phyloP scores from a whole-genome alignment of 1,140 invertebrate genomes.

The Ceratoteleas bidentatus region DNA sequence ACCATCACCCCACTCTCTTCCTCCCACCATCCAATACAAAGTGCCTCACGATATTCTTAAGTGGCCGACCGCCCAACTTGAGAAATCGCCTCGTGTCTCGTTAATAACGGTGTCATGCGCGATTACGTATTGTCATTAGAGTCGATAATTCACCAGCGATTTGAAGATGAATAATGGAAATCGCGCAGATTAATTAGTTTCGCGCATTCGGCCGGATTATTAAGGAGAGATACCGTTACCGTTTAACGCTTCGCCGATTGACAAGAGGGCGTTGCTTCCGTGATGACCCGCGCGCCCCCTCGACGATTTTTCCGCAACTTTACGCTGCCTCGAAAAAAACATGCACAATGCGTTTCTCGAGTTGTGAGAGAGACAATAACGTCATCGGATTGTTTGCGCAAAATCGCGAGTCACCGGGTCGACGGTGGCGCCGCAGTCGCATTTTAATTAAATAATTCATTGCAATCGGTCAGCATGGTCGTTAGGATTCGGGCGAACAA shows the following conservation, averaged over 20 bases:
- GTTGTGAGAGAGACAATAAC: too few relatives aligned
- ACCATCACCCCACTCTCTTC: too few relatives aligned
- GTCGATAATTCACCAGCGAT: conserved; percentile 26
- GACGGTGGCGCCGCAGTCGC: conserved; percentile 9
- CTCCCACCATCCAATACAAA: too few relatives aligned
- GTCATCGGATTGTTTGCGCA: conserved; percentile 7
- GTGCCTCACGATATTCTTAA: background rate
- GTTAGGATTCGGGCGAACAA: conserved; percentile 48
- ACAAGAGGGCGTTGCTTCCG: conserved; percentile 65
- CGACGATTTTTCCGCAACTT: conserved; percentile 40
- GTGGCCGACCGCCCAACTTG: background rate
- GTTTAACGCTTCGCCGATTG: conserved; percentile 64
- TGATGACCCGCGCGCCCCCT: conserved; percentile 52
- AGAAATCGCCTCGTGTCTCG: conserved; percentile 1
- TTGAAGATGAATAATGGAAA: conserved; percentile 33
- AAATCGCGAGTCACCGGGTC: conserved; percentile 35
- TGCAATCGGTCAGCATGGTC: conserved; percentile 22
- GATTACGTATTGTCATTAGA: conserved; percentile 35
- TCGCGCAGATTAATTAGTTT: conserved; percentile 53
- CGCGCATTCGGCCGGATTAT: conserved; percentile 44
- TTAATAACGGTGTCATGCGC: conserved; percentile 23
- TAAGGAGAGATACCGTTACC: conserved; percentile 56
- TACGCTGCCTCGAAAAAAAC: conserved; percentile 40
- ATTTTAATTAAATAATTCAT: conserved; percentile 61
- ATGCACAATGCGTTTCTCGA: conserved; percentile 47